Conservation (phyloP, 2,113 vertebrate genomes). For the Pycnonotus jocosus region DNA sequence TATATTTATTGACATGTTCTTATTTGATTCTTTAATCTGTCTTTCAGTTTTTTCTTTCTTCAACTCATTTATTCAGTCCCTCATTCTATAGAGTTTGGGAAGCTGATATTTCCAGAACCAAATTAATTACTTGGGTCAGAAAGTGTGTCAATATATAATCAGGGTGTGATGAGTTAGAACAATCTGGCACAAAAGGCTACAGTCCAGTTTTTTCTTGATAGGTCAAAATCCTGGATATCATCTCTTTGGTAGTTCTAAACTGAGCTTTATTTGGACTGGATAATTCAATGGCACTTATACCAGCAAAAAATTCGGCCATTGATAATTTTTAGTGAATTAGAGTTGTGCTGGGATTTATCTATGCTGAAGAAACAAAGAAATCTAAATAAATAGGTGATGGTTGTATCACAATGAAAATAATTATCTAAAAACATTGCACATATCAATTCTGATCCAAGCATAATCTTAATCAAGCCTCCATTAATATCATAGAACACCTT, state of each 20-base stretch:
- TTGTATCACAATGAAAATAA: slow-evolving; percentile 44
- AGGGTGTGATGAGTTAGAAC: neutral
- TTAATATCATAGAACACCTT: slow-evolving; percentile 34
- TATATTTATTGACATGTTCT: neutral
- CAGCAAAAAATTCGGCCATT: neutral
- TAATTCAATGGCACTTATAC: neutral
- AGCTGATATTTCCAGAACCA: neutral
- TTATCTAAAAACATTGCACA: neutral
- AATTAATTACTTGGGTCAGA: neutral
- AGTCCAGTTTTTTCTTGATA: neutral
- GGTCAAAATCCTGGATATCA: neutral
- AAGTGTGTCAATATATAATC: neutral
- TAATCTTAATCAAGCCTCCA: slow-evolving; percentile 46
- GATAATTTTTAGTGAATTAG: neutral
- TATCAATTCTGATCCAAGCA: slow-evolving; percentile 3
- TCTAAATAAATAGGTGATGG: slow-evolving; percentile 35
- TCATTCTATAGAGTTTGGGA: neutral
- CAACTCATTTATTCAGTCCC: neutral
- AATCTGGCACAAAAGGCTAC: neutral
- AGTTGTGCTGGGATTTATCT: slow-evolving; percentile 22
- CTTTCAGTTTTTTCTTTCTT: neutral
- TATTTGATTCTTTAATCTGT: neutral
- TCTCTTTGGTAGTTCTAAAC: neutral
- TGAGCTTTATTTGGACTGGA: neutral
- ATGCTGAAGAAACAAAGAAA: neutral